Base-by-base conservation (phyloP, 2,113 vertebrate genomes). In the Campylorhamphus procurvoides region DNA sequence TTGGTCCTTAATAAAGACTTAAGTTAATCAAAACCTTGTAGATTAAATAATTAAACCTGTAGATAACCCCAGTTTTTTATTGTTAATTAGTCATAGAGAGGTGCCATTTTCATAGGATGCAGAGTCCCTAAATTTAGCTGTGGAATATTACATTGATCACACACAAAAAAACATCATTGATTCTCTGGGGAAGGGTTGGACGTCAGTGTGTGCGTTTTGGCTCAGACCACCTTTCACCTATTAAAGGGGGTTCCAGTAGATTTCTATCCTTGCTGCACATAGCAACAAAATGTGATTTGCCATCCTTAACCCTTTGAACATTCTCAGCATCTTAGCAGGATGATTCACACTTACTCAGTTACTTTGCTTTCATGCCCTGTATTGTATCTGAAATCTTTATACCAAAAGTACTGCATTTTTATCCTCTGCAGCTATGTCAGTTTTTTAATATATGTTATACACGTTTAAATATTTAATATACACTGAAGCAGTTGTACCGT, bases 61-160 rank as follows among this genome's bases (percentile, higher is more conserved):
- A 97, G 97, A 95, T 93, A 96, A 85, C 86, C 68, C 94, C 94
- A 90, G 82, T 95, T 97, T 97, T 98, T 97, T 96, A 94, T 90
- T 98, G 95, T 94, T 98, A 98, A 98, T 98, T 98, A 98, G 97
- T 97, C 94, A 94, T 90, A 82, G 96, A 97, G 96, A 98, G 95
- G 97, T 98, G 96, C 97, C 96, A 97, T 90, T 98, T 98, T 97
- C 97, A 95, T 94, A 97, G 97, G 97, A 98, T 93, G 87, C 93
- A 96, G 75, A 85, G 86, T 90, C 87, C 96, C 98, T 98, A 98
- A 98, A 98, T 98, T 98, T 98, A 98, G 97, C 97, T 68, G 96
- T 97, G 95, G 96, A 98, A 97, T 97, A 98, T 97, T 97, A 97
- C 97, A 97, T 97, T 96, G 97, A 98, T 98, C 97, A 97, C 96